Evolutionary conservation across 92 coral and sea anemone species (phyloP), one percentile per base, ranked within the genome.

Genomic region (Galaxea fascicularis): DNA sequence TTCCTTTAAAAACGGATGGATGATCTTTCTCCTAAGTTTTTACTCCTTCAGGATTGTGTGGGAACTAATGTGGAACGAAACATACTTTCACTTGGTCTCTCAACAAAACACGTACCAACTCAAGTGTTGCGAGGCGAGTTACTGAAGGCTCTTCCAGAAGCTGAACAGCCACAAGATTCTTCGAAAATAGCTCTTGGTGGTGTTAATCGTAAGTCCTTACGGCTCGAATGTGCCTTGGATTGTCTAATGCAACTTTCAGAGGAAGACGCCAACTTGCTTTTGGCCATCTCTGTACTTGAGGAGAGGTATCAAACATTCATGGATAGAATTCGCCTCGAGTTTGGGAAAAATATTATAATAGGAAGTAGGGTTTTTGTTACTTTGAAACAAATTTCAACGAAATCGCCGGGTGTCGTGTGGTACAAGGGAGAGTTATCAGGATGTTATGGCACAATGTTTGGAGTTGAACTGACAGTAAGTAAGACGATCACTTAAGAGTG

Each of bases 381-480:
- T 35, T 68, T 92, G 59, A 74, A 84, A 57, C 79, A 74, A 17
- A 8, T 80, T 14, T 62, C 53, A 0, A 83, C 62, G 58, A 89
- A 85, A n/a, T 69, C n/a, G n/a, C n/a, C n/a, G n/a, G n/a, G n/a
- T n/a, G n/a, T n/a, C n/a, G n/a, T n/a, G n/a, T n/a, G n/a, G 94
- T 92, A 88, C 76, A 88, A 72, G 62, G 98, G 98, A 14, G 41
- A 84, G 10, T 31, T 94, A 31, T 82, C 91, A 18, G 71, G 85
- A 0, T 20, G 57, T 49, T 15, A 14, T 56, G 95, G 98, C 20
- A 94, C n/a, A n/a, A n/a, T n/a, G n/a, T n/a, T n/a, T n/a, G n/a
- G n/a, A n/a, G n/a, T n/a, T n/a, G n/a, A n/a, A 63, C 68, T 91
- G 29, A 21, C 78, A 85, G 92, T 73, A 73, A 73, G 78, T 73